Base-by-base conservation (phyloP, 2,888 invertebrate genomes). In the Amphipoea oculea region DNA sequence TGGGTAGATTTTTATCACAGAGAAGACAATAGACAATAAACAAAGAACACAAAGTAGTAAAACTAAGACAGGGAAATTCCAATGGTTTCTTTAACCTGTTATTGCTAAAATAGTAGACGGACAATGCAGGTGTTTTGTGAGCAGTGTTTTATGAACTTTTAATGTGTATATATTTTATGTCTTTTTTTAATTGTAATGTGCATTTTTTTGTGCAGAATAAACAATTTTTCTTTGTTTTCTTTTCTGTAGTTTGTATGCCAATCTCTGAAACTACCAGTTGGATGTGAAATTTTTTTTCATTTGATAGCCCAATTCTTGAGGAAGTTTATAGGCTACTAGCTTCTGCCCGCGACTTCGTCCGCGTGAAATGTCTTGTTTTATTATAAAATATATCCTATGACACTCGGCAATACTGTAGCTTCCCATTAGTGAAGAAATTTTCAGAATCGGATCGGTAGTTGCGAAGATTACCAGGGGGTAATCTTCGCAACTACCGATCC, bases 11-110 rank as follows among this genome's bases (percentile, higher is more conserved):
- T 76, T 88, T 76, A 86, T 87, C 79, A 70, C 72, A 40, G 57
- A 69, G 42, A 81, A 77, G 45, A 88, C 88, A 88, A 88, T 86
- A 75, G 67, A 82, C 86, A 89, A 88, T 88, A 81, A 85, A 88
- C 87, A 86, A 88, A 72, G 85, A 87, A 89, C 85, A 83, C 76
- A 4, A 1, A 84, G 78, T 88, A 79, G 68, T 79, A 73, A 73
- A 81, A 77, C 73, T 76, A 79, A 78, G 69, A 69, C 17, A 11
- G 76, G 73, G 62, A 82, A 83, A 86, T 85, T 86, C 79, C 67
- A 75, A 85, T 79, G 73, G 82, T 82, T 86, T 82, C 81, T 84
- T 86, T 81, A 84, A 81, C 82, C 86, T 73, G 76, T 63, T 79
- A 75, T 76, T 79, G 78, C 79, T 66, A 60, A 85, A 74, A 79